phyloP scores from a whole-genome alignment of 92 coral and sea anemone species.

The Epizoanthus rinbou region DNA sequence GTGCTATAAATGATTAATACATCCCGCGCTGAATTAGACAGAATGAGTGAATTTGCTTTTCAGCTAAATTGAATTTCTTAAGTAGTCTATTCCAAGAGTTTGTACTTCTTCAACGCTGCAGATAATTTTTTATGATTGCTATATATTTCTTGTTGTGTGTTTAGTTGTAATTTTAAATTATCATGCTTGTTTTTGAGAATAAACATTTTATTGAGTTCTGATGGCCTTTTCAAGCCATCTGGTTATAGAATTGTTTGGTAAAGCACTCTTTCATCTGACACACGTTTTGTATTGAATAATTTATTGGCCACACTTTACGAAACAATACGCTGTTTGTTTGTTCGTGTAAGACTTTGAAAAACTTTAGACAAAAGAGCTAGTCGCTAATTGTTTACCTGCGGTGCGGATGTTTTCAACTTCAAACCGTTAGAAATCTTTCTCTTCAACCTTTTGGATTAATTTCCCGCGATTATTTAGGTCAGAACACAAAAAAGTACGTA shows the following conservation, averaged over 20 bases:
- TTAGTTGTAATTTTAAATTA: not conserved
- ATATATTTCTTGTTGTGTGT: not conserved
- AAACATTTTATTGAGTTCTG: conserved; percentile 40
- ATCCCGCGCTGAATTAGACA: conserved; percentile 27
- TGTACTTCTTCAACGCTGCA: not conserved
- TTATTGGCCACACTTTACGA: conserved; percentile 43
- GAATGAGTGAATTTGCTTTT: conserved; percentile 27
- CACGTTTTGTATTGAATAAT: conserved; percentile 46
- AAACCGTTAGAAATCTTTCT: conserved; percentile 20
- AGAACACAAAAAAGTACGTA: not conserved
- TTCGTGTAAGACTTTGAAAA: conserved; percentile 45
- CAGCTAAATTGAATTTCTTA: conserved; percentile 20
- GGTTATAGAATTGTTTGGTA: conserved; percentile 41
- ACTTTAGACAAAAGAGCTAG: conserved; percentile 35
- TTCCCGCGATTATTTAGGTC: conserved; percentile 3
- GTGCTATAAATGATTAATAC: conserved; percentile 41
- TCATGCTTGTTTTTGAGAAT: conserved; percentile 28
- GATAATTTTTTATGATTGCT: too few species aligned
- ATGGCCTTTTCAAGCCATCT: conserved; percentile 43
- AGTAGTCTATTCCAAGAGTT: not conserved
- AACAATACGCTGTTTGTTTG: conserved; percentile 44
- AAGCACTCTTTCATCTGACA: conserved; percentile 40
- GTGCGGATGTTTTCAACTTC: conserved; percentile 44
- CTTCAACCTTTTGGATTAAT: not conserved
- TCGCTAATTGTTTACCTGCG: conserved; percentile 41